Evolutionary conservation across 2,797 vertebrate species (phyloP).

Genomic region (Sarcoramphus papa): DNA sequence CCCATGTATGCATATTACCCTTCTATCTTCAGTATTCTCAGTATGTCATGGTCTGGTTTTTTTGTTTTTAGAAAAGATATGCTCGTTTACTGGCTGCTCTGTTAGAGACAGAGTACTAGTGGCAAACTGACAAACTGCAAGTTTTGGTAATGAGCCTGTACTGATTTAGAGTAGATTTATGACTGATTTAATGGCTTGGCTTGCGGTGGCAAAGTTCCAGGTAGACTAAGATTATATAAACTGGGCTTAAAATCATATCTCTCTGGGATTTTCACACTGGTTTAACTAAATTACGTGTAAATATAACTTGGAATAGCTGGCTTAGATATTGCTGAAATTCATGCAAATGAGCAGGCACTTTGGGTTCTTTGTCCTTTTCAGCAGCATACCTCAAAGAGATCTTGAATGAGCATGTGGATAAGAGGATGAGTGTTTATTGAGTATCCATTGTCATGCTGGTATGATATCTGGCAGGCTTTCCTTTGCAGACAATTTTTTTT

Average conservation of each 20-base stretch:
- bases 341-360: neutral
- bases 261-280: neutral
- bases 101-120: neutral
- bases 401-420: neutral
- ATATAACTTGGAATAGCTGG: neutral
- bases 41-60: neutral
- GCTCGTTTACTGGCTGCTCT: neutral
- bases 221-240: neutral
- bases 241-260: rapidly evolving
- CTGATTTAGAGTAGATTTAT: neutral
- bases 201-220: neutral
- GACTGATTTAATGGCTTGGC: neutral
- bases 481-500: neutral
- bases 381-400: neutral
- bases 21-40: neutral
- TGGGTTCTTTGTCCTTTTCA: neutral
- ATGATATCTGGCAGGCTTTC: neutral
- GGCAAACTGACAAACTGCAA: neutral
- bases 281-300: neutral
- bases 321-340: neutral
- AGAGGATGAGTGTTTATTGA: neutral
- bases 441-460: neutral
- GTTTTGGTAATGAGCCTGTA: neutral
- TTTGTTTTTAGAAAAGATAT: neutral
- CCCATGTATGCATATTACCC: neutral